These are phyloP conservation scores for Pristionchus entomophagus DNA, from an alignment of 2,888 invertebrate species.

Conservation along the genomic window DNA sequence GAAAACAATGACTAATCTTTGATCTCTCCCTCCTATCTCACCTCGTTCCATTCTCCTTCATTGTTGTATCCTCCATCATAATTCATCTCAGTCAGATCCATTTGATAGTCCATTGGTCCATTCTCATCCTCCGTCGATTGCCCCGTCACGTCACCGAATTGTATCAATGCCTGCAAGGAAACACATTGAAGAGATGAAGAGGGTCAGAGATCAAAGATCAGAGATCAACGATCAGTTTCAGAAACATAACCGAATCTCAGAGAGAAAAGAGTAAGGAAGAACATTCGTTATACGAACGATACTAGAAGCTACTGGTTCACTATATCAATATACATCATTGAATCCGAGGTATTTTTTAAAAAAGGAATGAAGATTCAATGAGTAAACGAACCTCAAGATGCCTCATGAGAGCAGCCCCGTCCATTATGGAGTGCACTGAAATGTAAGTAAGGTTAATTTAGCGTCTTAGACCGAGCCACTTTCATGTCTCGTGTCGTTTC, in stretches of 20 bases:
- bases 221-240: background rate
- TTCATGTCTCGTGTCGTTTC: too few relatives aligned
- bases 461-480: too few relatives aligned
- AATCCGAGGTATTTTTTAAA: too few relatives aligned
- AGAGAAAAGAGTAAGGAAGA: too few relatives aligned
- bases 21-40: slow-evolving; percentile 1
- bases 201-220: background rate
- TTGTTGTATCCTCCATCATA: background rate
- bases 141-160: background rate
- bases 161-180: background rate
- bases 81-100: background rate
- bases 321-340: too few relatives aligned
- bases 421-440: background rate
- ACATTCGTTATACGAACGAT: too few relatives aligned
- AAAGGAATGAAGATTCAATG: too few relatives aligned
- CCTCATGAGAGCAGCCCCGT: background rate
- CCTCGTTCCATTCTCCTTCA: background rate
- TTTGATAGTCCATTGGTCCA: background rate
- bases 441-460: background rate
- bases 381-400: background rate
- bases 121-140: background rate
- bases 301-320: too few relatives aligned
- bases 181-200: background rate
- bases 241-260: background rate
- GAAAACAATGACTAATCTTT: background rate